Base-by-base conservation (phyloP, 2,113 vertebrate species). In the Ellobius talpinus region DNA sequence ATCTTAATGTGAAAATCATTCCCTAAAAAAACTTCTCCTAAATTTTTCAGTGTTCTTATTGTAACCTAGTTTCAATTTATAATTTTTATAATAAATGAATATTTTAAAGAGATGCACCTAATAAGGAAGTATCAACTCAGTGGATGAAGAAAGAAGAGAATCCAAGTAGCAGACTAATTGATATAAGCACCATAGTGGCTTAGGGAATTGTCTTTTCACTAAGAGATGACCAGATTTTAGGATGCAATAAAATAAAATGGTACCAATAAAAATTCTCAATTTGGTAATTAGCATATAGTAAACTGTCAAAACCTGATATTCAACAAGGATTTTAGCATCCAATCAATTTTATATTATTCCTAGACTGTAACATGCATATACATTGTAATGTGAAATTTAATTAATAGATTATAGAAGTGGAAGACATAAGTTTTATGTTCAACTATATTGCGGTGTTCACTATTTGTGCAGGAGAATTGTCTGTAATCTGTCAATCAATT, bases 221-320 rank as follows among this genome's bases (percentile, higher is more conserved):
- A 36, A 58, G 79, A 93, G 17, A 90, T 24, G 0, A 84, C 9
- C 21, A 58, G 29, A 91, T 58, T 89, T 50, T 89, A 87, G 50
- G 55, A 13, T 5, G 9, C 23, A 92, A 55, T 96, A 78, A 90
- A 96, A 87, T 89, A 21, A 96, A 97, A 96, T 77, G 58, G 88
- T 63, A 19, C 26, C 14, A 90, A 31, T 82, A 33, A 85, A 76
- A 88, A 76, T 47, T 84, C 76, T 42, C 74, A 88, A 2, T 39
- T 11, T n/a, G 21, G 19, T 31, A 73, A 76, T 42, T 65, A 68
- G 9, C 74, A 68, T 68, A 78, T 5, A 89, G 17, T 70, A 90
- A 82, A 52, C 21, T 90, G 50, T 81, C 47, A 72, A 93, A 94
- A 95, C 33, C 17, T 68, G 52, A 19, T 84, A 87, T 74, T 90